These are phyloP conservation scores for Subacronicta megacephala DNA, from an alignment of 2,888 invertebrate species.

Conservation along the genomic window DNA sequence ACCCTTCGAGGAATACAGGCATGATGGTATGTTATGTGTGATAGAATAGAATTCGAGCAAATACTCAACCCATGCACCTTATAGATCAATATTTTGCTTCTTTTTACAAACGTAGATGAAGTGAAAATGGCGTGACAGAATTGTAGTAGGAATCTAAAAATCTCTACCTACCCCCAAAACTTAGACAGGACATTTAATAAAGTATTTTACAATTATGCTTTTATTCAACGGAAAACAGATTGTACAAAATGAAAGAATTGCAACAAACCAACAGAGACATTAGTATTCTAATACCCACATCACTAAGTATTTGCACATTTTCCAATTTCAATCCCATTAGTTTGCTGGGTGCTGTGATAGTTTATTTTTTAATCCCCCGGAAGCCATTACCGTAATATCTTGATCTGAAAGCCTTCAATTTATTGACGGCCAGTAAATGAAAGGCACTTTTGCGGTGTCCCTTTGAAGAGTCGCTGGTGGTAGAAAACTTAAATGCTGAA, in stretches of 20 bases:
- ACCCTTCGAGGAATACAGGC: too few species aligned
- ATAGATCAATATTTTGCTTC: too few species aligned
- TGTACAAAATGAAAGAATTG: background rate
- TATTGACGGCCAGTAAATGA: conserved; percentile 71
- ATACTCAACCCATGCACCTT: too few species aligned
- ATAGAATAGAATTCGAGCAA: too few species aligned
- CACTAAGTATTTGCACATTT: conserved; percentile 14
- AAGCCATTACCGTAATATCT: conserved; percentile 76
- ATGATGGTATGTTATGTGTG: too few species aligned
- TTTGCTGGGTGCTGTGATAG: conserved; percentile 30
- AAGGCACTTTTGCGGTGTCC: conserved; percentile 72
- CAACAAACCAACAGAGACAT: background rate
- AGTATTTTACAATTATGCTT: too few species aligned
- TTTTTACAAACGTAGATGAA: too few species aligned
- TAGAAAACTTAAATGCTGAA: background rate
- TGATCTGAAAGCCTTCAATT: conserved; percentile 72
- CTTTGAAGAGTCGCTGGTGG: conserved; percentile 53
- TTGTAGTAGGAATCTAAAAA: too few species aligned
- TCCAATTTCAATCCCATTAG: conserved; percentile 46
- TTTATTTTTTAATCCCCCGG: conserved; percentile 61
- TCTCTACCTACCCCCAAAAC: too few species aligned
- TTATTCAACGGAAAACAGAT: too few species aligned
- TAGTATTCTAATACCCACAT: conserved; percentile 3
- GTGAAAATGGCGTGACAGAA: too few species aligned
- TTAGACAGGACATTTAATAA: too few species aligned